Evolutionary conservation across 2,888 invertebrate species (phyloP).

Genomic region (Acleris holmiana): DNA sequence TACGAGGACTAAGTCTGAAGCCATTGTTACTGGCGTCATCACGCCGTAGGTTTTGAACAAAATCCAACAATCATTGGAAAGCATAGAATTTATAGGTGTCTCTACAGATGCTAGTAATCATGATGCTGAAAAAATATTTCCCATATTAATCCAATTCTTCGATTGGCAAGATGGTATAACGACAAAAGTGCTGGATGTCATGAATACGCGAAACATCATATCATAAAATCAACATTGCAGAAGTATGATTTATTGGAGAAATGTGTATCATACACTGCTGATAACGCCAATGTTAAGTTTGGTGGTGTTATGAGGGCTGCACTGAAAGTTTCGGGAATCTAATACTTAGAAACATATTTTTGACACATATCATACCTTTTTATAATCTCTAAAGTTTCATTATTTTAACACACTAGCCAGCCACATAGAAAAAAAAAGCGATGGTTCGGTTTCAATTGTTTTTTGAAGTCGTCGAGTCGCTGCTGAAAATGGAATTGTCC

Average conservation of each 20-base stretch:
- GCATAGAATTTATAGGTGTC: slow-evolving; percentile 42
- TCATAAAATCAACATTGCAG: slow-evolving; percentile 42
- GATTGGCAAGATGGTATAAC: slow-evolving; percentile 44
- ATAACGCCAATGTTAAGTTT: slow-evolving; percentile 55
- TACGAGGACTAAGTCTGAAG: slow-evolving; percentile 41
- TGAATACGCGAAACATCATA: slow-evolving; percentile 43
- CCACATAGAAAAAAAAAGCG: no score
- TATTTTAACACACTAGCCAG: no score
- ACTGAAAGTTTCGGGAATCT: no score
- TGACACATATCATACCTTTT: no score
- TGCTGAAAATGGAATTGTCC: no score
- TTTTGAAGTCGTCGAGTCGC: no score
- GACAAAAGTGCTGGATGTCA: slow-evolving; percentile 42
- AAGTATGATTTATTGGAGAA: slow-evolving; percentile 41
- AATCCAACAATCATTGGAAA: slow-evolving; percentile 36
- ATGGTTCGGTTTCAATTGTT: no score
- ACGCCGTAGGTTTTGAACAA: slow-evolving; percentile 38
- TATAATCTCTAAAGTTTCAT: no score
- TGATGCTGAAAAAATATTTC: slow-evolving; percentile 45
- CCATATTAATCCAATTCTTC: slow-evolving; percentile 47
- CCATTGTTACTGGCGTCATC: slow-evolving; percentile 41
- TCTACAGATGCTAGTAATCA: slow-evolving; percentile 48
- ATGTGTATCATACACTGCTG: slow-evolving; percentile 47
- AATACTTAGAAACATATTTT: no score
- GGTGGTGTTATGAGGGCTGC: slow-evolving; percentile 48